Conservation (phyloP, 2,113 vertebrate species). For the Danio rerio region DNA sequence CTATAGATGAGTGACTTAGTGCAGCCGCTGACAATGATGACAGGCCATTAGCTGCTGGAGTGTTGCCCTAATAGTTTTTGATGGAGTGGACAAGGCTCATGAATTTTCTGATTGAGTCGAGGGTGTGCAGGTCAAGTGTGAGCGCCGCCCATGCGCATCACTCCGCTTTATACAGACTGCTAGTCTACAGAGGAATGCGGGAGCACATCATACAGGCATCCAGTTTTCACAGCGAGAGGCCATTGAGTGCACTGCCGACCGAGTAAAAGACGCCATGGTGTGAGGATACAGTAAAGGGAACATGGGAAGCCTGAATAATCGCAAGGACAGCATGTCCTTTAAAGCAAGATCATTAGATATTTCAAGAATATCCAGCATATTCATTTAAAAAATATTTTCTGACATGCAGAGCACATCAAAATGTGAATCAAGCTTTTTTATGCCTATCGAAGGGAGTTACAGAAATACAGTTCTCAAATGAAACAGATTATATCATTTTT, state of each 20-base stretch:
- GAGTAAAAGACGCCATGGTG: slow-evolving; percentile 15
- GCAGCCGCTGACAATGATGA: slow-evolving; percentile 47
- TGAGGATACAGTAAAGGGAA: background rate
- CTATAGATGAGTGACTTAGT: slow-evolving; percentile 38
- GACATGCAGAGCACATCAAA: background rate
- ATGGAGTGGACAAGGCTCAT: slow-evolving; percentile 61
- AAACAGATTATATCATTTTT: background rate
- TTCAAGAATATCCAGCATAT: background rate
- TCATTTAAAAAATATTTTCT: background rate
- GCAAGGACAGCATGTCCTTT: slow-evolving; percentile 23
- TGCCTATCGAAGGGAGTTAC: background rate
- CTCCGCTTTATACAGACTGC: slow-evolving; percentile 13
- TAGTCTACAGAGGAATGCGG: background rate
- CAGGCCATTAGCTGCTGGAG: slow-evolving; percentile 46
- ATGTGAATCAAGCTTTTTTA: background rate
- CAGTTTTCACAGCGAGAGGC: slow-evolving; percentile 21
- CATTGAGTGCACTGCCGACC: slow-evolving; percentile 6
- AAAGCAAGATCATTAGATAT: background rate
- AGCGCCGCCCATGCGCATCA: background rate
- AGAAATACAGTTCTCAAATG: background rate
- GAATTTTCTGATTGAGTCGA: slow-evolving; percentile 56
- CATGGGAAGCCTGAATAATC: slow-evolving; percentile 21
- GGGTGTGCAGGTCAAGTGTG: slow-evolving; percentile 52
- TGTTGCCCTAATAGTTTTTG: slow-evolving; percentile 45
- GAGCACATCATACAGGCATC: slow-evolving; percentile 5